These are phyloP conservation scores for Conus canariensis DNA, from an alignment of 2,888 invertebrate genomes.

Conservation along the genomic window DNA sequence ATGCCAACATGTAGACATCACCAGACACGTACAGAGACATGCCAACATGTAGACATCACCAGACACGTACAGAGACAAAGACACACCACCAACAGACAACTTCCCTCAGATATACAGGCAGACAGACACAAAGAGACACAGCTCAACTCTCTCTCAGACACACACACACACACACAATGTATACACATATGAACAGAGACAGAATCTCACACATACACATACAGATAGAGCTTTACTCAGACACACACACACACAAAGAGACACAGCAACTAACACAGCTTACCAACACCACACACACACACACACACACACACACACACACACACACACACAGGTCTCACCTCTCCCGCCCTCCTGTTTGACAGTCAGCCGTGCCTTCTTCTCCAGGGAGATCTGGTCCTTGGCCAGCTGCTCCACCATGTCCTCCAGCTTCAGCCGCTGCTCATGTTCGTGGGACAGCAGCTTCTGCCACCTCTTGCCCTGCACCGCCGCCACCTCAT, in stretches of 20 bases:
- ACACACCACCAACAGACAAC: not conserved
- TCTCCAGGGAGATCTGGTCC: slow-evolving; percentile 97
- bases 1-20: no score
- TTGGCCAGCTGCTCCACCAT: slow-evolving; percentile 98
- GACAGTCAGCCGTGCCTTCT: slow-evolving; percentile 80
- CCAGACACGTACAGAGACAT: no score
- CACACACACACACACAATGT: no score
- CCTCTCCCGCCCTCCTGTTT: slow-evolving; percentile 35
- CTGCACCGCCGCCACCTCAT: slow-evolving; percentile 92
- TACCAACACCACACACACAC: not conserved
- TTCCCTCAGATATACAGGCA: no score
- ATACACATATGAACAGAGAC: no score
- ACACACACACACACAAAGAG: not conserved
- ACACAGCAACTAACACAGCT: not conserved
- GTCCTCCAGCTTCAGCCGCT: slow-evolving; percentile 88
- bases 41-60: no score
- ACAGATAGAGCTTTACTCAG: not conserved
- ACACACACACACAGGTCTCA: not conserved
- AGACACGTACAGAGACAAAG: no score
- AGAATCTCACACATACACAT: not conserved
- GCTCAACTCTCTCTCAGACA: no score
- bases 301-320: not conserved
- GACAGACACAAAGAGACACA: no score
- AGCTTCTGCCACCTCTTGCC: slow-evolving; percentile 95
- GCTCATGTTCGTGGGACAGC: slow-evolving; percentile 96